These are phyloP conservation scores for Chelonus insularis DNA, from an alignment of 1,140 invertebrate species.

Conservation along the genomic window DNA sequence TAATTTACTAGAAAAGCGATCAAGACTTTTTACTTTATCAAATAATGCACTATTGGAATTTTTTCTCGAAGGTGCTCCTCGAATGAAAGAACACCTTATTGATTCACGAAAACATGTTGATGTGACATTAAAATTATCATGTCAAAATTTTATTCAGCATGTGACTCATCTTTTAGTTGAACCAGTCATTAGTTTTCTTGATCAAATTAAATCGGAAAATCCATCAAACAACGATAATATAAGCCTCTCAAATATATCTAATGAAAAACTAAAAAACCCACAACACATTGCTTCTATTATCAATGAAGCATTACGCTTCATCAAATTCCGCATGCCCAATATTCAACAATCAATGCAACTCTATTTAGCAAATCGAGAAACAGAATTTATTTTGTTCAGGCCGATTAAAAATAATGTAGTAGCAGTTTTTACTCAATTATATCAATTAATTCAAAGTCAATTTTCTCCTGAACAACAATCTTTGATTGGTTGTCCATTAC, in stretches of 20 bases:
- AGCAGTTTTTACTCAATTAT: constrained; percentile 80
- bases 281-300: constrained; percentile 50
- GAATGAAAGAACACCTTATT: constrained; percentile 87
- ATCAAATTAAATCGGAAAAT: constrained; percentile 66
- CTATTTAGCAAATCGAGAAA: constrained; percentile 95
- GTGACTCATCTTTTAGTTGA: constrained; percentile 76
- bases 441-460: constrained; percentile 73
- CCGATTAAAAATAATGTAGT: constrained; percentile 93
- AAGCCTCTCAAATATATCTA: constrained; percentile 44
- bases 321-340: constrained; percentile 78
- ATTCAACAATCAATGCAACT: constrained; percentile 89
- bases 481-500: constrained; percentile 83
- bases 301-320: constrained; percentile 68
- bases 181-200: constrained; percentile 72
- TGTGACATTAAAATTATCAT: constrained; percentile 85
- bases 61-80: constrained; percentile 85
- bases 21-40: constrained; percentile 83
- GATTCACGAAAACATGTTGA: constrained; percentile 96
- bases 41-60: constrained; percentile 94
- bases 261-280: constrained; percentile 30
- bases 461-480: constrained; percentile 81
- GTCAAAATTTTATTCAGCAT: constrained; percentile 87
- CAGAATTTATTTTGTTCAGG: constrained; percentile 92
- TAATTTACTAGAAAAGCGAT: constrained; percentile 82
- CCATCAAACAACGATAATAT: constrained; percentile 54